Percentiles rank a stretch among this genome's conserved stretches.
Evolutionary conservation across 2,113 vertebrate genomes (phyloP).

Genomic region (Burhinus bistriatus): DNA sequence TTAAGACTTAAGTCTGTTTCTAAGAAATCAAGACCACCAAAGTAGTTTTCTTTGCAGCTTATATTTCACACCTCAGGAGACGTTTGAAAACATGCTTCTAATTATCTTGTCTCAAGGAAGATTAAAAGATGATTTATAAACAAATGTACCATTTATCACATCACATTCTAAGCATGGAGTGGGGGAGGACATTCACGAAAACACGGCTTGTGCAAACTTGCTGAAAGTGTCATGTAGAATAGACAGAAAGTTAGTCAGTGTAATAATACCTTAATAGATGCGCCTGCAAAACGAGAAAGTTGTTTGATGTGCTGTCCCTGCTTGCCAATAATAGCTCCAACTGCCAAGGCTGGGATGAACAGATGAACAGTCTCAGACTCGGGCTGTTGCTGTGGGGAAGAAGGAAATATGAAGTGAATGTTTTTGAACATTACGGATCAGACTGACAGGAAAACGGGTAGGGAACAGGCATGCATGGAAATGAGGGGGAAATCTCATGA

Average conservation of each 20-base stretch:
- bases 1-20: slow-evolving; percentile 37
- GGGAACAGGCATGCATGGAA: slow-evolving; percentile 32
- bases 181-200: not conserved
- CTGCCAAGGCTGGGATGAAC: slow-evolving; percentile 95
- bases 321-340: slow-evolving; percentile 98
- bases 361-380: slow-evolving; percentile 97
- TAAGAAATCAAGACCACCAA: slow-evolving; percentile 49
- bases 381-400: slow-evolving; percentile 78
- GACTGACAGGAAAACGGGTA: slow-evolving; percentile 48
- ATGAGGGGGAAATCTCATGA: slow-evolving; percentile 19
- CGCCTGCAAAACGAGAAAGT: slow-evolving; percentile 95
- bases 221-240: not conserved
- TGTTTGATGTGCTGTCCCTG: slow-evolving; percentile 99
- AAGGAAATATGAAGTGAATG: slow-evolving; percentile 56
- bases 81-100: slow-evolving; percentile 62
- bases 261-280: slow-evolving; percentile 92
- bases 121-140: slow-evolving; percentile 70
- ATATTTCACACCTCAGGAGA: slow-evolving; percentile 65
- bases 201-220: slow-evolving; percentile 43
- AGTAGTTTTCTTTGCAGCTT: slow-evolving; percentile 48
- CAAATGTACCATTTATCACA: slow-evolving; percentile 55
- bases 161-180: not conserved
- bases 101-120: slow-evolving; percentile 67
- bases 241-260: slow-evolving; percentile 25
- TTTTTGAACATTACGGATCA: slow-evolving; percentile 47